Conservation (phyloP, 1,140 invertebrate genomes). For the Tenebrio molitor region DNA sequence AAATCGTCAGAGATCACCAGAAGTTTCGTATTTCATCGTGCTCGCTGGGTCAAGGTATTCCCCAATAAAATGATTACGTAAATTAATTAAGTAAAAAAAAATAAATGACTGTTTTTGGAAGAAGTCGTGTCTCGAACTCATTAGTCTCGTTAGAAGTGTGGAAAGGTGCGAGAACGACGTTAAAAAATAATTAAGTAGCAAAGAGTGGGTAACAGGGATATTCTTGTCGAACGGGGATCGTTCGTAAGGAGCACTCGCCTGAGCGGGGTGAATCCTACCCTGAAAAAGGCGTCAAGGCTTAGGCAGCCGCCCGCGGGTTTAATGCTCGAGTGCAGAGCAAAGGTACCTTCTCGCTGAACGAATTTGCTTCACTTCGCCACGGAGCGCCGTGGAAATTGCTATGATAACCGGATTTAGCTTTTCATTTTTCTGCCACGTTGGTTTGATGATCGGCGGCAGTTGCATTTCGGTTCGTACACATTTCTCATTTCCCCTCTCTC, state of each 20-base stretch:
- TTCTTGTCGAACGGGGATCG: not conserved
- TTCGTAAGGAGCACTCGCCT: not conserved
- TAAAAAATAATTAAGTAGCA: not conserved
- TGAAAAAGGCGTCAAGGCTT: conserved; percentile 8
- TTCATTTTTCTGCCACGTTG: conserved; percentile 69
- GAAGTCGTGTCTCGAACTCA: no score
- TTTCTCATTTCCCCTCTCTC: conserved; percentile 64
- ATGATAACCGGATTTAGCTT: conserved; percentile 69
- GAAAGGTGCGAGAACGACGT: no score
- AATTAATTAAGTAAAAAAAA: no score
- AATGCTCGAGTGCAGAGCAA: conserved; percentile 55
- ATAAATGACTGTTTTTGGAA: no score
- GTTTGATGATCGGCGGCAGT: conserved; percentile 65
- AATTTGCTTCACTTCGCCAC: conserved; percentile 57
- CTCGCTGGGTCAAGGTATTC: no score
- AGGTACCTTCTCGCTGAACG: conserved; percentile 54
- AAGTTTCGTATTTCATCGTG: no score
- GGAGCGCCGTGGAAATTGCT: conserved; percentile 65
- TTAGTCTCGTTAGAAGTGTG: no score
- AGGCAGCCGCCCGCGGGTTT: conserved; percentile 40
- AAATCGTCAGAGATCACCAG: no score
- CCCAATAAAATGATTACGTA: no score
- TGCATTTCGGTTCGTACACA: conserved; percentile 59
- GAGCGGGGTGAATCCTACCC: not conserved
- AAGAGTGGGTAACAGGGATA: not conserved